Percentiles rank a stretch among this genome's conserved stretches.
Evolutionary conservation across 1,140 invertebrate species (phyloP).

Genomic region (Hypothenemus hampei): DNA sequence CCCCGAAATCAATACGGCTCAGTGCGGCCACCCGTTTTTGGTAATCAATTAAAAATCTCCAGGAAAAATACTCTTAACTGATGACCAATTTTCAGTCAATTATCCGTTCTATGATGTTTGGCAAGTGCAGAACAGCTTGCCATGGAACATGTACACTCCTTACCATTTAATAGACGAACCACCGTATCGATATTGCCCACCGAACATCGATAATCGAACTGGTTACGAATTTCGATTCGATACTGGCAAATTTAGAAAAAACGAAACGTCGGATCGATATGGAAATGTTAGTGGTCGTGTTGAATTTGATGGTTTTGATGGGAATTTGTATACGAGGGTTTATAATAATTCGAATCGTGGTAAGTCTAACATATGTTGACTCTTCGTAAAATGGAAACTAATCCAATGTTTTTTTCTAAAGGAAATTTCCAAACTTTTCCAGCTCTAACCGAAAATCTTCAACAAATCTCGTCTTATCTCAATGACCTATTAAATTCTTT

Average conservation of each 20-base stretch:
- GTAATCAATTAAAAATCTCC: too few relatives aligned
- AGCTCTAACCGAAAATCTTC: background rate
- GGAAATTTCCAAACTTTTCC: background rate
- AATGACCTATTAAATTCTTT: background rate
- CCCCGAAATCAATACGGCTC: too few relatives aligned
- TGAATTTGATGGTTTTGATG: background rate
- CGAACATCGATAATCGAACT: background rate
- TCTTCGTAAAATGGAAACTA: too few relatives aligned
- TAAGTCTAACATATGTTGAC: too few relatives aligned
- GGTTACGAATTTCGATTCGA: background rate
- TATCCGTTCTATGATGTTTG: too few relatives aligned
- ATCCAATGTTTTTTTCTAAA: background rate
- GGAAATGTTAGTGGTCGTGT: background rate
- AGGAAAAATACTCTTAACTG: too few relatives aligned
- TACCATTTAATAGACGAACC: background rate
- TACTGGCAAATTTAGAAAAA: background rate
- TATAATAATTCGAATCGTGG: too few relatives aligned
- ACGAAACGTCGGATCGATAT: background rate
- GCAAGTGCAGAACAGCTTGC: background rate
- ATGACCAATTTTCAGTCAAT: too few relatives aligned
- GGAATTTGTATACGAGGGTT: too few relatives aligned
- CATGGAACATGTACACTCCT: background rate
- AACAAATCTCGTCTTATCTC: background rate
- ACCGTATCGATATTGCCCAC: background rate
- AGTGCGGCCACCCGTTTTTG: too few relatives aligned